Evolutionary conservation across 2,797 vertebrate species (phyloP).

Genomic region (Cyclopterus lumpus): DNA sequence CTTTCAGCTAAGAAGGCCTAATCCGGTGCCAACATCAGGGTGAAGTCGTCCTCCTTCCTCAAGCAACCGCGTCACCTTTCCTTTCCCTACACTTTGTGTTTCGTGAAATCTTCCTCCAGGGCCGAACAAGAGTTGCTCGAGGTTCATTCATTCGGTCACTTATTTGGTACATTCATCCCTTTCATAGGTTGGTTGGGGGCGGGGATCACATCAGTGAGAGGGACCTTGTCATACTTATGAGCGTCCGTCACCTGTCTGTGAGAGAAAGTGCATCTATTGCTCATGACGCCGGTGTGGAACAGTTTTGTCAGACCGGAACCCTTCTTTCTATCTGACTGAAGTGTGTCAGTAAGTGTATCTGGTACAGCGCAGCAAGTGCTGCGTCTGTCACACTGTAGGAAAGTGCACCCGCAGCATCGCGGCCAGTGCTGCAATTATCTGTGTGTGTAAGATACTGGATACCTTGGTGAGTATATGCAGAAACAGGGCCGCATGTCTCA

Average conservation of each 20-base stretch:
- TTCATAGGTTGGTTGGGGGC: conserved; percentile 44
- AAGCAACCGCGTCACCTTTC: conserved; percentile 14
- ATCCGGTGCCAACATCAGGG: conserved; percentile 13
- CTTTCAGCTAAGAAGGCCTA: conserved; percentile 27
- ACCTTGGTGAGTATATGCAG: conserved; percentile 14
- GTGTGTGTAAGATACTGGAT: not conserved
- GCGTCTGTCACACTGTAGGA: conserved; percentile 12
- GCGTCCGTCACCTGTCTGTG: conserved; percentile 22
- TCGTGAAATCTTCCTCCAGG: conserved; percentile 20
- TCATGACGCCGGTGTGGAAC: conserved; percentile 32
- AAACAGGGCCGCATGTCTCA: conserved; percentile 16
- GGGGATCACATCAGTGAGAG: conserved; percentile 32
- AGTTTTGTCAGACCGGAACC: conserved; percentile 35
- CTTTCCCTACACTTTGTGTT: not conserved
- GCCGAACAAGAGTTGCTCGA: conserved; percentile 23
- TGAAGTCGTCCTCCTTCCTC: conserved; percentile 26
- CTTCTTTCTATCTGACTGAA: conserved; percentile 26
- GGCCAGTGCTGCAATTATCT: conserved; percentile 10
- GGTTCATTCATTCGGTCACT: conserved; percentile 71
- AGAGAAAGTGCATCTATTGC: conserved; percentile 41
- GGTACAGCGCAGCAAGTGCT: conserved; percentile 9
- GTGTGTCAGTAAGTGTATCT: conserved; percentile 6
- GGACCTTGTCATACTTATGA: conserved; percentile 38
- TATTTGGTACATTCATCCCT: conserved; percentile 73
- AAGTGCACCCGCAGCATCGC: conserved; percentile 19